Base-by-base conservation (phyloP, 2,113 vertebrate genomes). In the Sterrhoptilus dennistouni region DNA sequence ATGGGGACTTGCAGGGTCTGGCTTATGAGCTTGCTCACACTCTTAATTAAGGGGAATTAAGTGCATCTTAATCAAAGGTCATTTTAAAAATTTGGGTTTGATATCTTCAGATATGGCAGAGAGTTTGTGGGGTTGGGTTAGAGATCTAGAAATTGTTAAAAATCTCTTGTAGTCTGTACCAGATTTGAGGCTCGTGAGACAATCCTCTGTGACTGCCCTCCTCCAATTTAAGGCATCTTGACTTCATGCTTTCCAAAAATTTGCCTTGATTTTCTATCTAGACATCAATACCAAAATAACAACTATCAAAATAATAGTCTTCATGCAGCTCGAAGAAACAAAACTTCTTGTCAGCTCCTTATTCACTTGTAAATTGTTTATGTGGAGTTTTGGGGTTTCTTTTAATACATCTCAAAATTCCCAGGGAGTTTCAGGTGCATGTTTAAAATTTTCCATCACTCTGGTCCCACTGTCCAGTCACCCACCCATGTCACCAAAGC, bases 331-430 rank as follows among this genome's bases (percentile, higher is more conserved):
- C 40, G 83, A 72, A 57, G 42, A 31, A 54, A 35, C 22, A 74
- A 78, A 69, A 14, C 12, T 8, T 10, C 9, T 49, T 44, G 8
- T 31, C 59, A 72, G 14, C 4, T 49, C 11, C 35, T 63, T 33
- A 22, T 64, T 64, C 15, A 27, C 8, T 31, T 49, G 5, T 54
- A 9, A 79, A 64, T 83, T 20, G 14, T 50, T 61, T 57, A 8
- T 36, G 29, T 54, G 38, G 9, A 5, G 4, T n/a, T 50, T 50
- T 21, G 2, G 3, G 3, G 0, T 0, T 1, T 8, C 20, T 20
- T 66, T 27, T 3, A 29, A 10, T 14, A 40, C 8, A 36, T 44
- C 2, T 4, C 23, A 89, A 29, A 75, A 35, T 61, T 74, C 9
- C 3, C 35, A 53, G 14, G 52, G 10, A 69, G 14, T 49, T 70